A percentile compares a stretch with the other conserved stretches of the same genome.
These are phyloP conservation scores for Acanthoscelides obtectus DNA, from an alignment of 2,888 invertebrate species.

Conservation along the genomic window DNA sequence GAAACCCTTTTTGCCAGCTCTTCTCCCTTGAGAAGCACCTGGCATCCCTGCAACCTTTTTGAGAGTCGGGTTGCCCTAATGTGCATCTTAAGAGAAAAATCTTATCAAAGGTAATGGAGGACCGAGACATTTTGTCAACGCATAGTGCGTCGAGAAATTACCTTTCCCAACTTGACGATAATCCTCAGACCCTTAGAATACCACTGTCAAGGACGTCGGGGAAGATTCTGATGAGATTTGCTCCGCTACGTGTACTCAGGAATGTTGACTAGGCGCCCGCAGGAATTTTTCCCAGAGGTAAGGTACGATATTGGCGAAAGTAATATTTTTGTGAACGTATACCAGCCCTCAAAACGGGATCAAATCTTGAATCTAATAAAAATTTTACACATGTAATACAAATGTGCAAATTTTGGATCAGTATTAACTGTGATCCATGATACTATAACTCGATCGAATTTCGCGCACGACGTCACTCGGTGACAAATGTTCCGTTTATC, in stretches of 20 bases:
- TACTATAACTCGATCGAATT: too few species aligned
- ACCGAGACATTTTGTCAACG: neutral
- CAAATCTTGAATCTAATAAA: too few species aligned
- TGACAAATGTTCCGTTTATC: too few species aligned
- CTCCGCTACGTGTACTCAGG: neutral
- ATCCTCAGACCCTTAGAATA: neutral
- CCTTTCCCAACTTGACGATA: neutral
- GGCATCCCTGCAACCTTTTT: neutral
- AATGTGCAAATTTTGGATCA: too few species aligned
- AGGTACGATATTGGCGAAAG: too few species aligned
- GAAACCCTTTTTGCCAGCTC: neutral
- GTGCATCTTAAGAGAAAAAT: neutral
- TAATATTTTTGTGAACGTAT: too few species aligned
- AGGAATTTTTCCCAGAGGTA: too few species aligned
- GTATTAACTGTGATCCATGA: too few species aligned
- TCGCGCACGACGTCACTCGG: too few species aligned
- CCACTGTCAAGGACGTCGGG: neutral
- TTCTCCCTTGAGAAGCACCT: neutral
- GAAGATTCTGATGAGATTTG: neutral
- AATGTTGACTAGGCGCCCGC: too few species aligned
- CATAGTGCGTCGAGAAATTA: neutral
- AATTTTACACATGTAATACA: too few species aligned
- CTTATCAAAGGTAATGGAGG: neutral
- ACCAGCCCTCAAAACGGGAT: too few species aligned
- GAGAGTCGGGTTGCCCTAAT: neutral